Base-by-base conservation (phyloP, 37 sponge, comb jelly and placozoan genomes). In the Ianthella basta region DNA sequence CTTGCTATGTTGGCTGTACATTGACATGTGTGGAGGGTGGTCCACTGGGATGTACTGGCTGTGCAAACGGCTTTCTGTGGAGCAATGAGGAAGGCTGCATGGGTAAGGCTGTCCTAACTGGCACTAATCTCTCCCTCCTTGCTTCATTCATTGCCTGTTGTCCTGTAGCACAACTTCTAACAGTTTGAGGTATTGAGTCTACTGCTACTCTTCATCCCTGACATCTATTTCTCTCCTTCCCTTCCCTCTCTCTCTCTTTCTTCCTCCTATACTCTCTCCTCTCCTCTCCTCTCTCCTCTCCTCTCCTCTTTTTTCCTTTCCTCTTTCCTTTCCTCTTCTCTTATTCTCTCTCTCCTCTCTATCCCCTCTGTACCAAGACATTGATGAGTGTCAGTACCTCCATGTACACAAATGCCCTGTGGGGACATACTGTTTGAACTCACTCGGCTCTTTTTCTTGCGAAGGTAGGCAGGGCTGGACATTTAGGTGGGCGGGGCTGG, bases 1-100 rank as follows among this genome's bases (percentile, higher is more conserved):
- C 56, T 66, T 83, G 84, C 39, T 19, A 83, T 41, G 56, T 38
- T 34, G 79, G 73, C 8, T 83, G 84, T n/a, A 23, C 70, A 38
- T 72, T 83, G 29, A 83, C 84, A 1, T 83, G 84, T 41, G 41
- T 41, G 66, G 69, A 65, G 40, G 55, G 66, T 0, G 84, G 84
- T 8, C 69, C 69, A 41, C 32, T 23, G 36, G 84, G 84, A 0
- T 83, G 84, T 70, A 72, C 24, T 41, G 5, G 36, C 34, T 83
- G 84, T 73, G 41, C 79, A 20, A 18, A 41, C 21, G 84, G 84
- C 0, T 83, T 16, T 1, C 1, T 64, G 1, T 56, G 69, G 69
- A 39, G 70, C 34, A 69, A 75, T 19, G 78, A 75, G 37, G 78
- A 75, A 25, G 78, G 78, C 2, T 75, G 78, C 25, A 40, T 19